phyloP scores from a whole-genome alignment of 2,113 vertebrate genomes.

The Clarias macrocephalus region DNA sequence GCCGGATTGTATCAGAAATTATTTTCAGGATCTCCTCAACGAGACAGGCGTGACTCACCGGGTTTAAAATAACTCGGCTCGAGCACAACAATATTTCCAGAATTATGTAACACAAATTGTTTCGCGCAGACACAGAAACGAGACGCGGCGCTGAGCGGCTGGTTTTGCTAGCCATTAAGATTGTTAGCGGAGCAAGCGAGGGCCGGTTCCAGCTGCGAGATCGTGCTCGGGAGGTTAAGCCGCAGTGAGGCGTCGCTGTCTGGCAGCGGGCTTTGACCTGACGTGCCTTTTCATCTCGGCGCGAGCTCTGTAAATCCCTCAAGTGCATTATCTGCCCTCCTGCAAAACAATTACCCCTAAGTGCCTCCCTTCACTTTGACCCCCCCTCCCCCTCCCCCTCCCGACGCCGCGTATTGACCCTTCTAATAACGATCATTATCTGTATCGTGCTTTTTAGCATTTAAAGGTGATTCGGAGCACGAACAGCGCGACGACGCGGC shows the following conservation, averaged over 20 bases:
- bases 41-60: conserved; percentile 42
- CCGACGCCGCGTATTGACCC: not conserved
- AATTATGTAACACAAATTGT: conserved; percentile 32
- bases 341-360: conserved; percentile 46
- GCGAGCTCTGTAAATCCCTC: conserved; percentile 43
- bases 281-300: conserved; percentile 45
- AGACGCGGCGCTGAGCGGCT: conserved; percentile 12
- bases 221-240: conserved; percentile 39
- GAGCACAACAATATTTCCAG: conserved; percentile 37
- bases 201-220: conserved; percentile 22
- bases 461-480: not conserved
- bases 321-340: conserved; percentile 46
- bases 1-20: conserved; percentile 2
- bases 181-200: conserved; percentile 17
- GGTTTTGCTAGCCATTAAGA: conserved; percentile 7
- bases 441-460: not conserved
- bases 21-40: conserved; percentile 32
- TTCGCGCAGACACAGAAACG: conserved; percentile 22
- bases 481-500: no score
- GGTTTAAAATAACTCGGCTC: conserved; percentile 45
- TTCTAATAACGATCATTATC: conserved; percentile 9
- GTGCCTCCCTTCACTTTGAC: conserved; percentile 24
- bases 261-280: conserved; percentile 40
- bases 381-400: not conserved
- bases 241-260: conserved; percentile 35